A percentile compares a stretch with the other conserved stretches of the same genome.
phyloP scores from a whole-genome alignment of 2,113 vertebrate species.

The Odontesthes bonariensis region DNA sequence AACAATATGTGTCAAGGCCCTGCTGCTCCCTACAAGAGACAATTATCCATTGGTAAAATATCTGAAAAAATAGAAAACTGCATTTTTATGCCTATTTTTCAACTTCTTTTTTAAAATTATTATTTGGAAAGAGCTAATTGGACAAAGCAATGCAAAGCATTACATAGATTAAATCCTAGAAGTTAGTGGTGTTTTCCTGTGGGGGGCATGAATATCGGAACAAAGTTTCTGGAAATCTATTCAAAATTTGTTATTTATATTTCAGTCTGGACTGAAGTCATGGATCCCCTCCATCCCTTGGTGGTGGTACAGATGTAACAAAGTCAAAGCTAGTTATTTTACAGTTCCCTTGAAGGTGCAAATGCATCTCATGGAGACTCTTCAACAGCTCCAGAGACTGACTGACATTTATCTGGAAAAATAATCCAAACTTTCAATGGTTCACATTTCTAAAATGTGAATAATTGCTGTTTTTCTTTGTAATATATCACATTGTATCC shows the following conservation, averaged over 20 bases:
- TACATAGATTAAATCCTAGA: no score
- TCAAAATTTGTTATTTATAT: background rate
- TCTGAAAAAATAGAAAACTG: no score
- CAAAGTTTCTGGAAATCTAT: no score
- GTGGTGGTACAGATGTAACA: background rate
- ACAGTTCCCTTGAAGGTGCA: background rate
- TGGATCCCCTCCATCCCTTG: background rate
- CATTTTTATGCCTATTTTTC: no score
- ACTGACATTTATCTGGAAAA: background rate
- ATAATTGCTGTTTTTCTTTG: background rate
- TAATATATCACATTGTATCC: background rate
- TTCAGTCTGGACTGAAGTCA: background rate
- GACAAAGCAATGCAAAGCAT: no score
- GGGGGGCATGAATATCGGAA: no score
- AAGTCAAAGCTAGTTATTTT: background rate
- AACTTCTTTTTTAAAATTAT: no score
- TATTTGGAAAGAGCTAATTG: no score
- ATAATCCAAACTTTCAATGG: background rate
- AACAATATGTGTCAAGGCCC: no score
- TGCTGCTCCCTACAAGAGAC: no score
- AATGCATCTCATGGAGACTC: background rate
- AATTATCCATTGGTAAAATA: no score
- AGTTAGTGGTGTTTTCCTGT: no score
- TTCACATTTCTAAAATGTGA: background rate
- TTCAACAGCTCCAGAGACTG: background rate